phyloP scores from a whole-genome alignment of 2,797 vertebrate genomes.

The Lutjanus campechanus region DNA sequence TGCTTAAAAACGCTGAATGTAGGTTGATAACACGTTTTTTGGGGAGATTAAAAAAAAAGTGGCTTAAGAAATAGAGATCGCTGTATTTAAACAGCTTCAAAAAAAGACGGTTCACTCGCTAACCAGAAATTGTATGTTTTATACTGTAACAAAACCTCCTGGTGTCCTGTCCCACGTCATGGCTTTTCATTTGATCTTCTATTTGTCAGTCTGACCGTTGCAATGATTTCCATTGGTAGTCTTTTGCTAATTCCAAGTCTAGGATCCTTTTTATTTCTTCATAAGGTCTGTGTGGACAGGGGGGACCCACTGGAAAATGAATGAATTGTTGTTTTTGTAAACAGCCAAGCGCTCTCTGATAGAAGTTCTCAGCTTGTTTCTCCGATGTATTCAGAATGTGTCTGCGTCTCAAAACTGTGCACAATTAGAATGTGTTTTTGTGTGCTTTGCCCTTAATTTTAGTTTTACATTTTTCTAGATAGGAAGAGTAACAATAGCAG shows the following conservation, averaged over 20 bases:
- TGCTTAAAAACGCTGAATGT: constrained; percentile 66
- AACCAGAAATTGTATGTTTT: constrained; percentile 49
- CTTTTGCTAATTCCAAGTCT: constrained; percentile 35
- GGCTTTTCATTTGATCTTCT: constrained; percentile 47
- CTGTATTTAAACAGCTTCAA: constrained; percentile 47
- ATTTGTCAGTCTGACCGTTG: constrained; percentile 37
- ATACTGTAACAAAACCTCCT: constrained; percentile 43
- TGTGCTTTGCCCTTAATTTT: constrained; percentile 53
- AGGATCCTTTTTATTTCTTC: constrained; percentile 22
- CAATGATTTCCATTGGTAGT: constrained; percentile 26
- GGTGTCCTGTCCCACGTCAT: constrained; percentile 27
- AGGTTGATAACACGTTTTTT: constrained; percentile 40
- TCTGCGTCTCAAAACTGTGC: constrained; percentile 43
- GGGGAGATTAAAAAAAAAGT: constrained; percentile 40
- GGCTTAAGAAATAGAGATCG: constrained; percentile 26
- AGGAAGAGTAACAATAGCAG: constrained; percentile 56
- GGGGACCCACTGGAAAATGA: constrained; percentile 43
- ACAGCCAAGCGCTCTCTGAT: constrained; percentile 27
- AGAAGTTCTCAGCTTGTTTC: constrained; percentile 55
- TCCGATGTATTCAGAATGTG: constrained; percentile 43
- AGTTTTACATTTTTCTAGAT: constrained; percentile 53
- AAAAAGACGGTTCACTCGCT: constrained; percentile 14
- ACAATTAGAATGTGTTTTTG: constrained; percentile 57
- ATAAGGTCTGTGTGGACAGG: constrained; percentile 31
- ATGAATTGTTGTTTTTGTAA: constrained; percentile 40